Evolutionary conservation across 2,797 vertebrate genomes (phyloP).

Genomic region (Cynopterus sphinx): DNA sequence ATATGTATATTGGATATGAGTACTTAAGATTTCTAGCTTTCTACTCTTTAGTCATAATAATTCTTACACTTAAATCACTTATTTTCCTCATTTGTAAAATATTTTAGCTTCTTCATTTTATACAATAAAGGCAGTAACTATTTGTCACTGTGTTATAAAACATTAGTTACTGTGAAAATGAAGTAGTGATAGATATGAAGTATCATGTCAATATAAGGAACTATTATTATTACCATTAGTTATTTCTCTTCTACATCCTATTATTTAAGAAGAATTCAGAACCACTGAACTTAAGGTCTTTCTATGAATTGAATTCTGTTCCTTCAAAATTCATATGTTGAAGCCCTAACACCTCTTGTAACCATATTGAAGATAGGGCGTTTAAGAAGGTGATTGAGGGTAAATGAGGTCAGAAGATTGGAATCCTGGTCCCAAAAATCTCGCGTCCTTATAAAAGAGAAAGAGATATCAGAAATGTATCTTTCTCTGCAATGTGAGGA

Average conservation of each 20-base stretch:
- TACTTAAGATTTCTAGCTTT: background rate
- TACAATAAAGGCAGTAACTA: background rate
- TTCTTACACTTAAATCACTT: background rate
- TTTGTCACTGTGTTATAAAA: background rate
- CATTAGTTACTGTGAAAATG: background rate
- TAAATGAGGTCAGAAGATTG: background rate
- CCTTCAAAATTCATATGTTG: background rate
- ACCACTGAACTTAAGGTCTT: constrained; percentile 45
- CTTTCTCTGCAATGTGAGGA: background rate
- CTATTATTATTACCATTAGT: background rate
- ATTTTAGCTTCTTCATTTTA: background rate
- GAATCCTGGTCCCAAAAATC: background rate
- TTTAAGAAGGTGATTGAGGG: background rate
- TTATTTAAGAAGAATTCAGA: constrained; percentile 62
- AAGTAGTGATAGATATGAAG: background rate
- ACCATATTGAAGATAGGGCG: background rate
- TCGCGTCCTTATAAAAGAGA: background rate
- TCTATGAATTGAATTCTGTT: background rate
- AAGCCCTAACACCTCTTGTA: background rate
- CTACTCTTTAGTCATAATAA: background rate
- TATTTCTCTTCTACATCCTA: constrained; percentile 6
- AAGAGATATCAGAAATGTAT: background rate
- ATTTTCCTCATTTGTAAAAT: background rate
- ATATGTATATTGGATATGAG: background rate
- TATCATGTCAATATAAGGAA: background rate